phyloP scores from a whole-genome alignment of 2,113 vertebrate species.

The Phylloscopus whistleri region DNA sequence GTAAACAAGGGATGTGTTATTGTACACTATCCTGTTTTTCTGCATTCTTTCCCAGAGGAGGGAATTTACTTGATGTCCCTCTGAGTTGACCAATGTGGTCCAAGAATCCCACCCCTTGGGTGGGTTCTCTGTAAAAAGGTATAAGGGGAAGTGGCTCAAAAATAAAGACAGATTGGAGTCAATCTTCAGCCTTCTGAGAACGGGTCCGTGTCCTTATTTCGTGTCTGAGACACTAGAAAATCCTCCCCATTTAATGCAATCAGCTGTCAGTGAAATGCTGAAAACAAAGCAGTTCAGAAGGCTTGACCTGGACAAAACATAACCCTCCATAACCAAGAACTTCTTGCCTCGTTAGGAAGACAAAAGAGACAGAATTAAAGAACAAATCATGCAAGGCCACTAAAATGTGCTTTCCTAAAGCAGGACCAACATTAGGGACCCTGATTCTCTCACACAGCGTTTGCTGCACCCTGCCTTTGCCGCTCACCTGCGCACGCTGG shows the following conservation, averaged over 20 bases:
- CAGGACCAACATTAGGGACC: rapidly evolving
- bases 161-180: no score
- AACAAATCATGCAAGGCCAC: background rate
- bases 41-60: no score
- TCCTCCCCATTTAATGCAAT: background rate
- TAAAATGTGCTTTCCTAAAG: background rate
- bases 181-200: no score
- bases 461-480: rapidly evolving
- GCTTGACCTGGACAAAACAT: background rate
- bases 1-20: no score
- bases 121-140: no score
- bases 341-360: background rate
- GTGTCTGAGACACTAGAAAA: no score
- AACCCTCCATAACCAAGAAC: background rate
- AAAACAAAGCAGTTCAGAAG: background rate
- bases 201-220: no score
- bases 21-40: no score
- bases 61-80: no score
- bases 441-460: rapidly evolving
- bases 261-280: background rate
- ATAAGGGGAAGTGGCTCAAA: no score
- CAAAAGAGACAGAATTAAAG: background rate
- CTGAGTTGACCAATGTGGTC: no score
- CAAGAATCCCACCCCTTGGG: no score
- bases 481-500: constrained; percentile 90